Evolutionary conservation across 2,113 vertebrate genomes (phyloP).

Genomic region (Arenaria interpres): DNA sequence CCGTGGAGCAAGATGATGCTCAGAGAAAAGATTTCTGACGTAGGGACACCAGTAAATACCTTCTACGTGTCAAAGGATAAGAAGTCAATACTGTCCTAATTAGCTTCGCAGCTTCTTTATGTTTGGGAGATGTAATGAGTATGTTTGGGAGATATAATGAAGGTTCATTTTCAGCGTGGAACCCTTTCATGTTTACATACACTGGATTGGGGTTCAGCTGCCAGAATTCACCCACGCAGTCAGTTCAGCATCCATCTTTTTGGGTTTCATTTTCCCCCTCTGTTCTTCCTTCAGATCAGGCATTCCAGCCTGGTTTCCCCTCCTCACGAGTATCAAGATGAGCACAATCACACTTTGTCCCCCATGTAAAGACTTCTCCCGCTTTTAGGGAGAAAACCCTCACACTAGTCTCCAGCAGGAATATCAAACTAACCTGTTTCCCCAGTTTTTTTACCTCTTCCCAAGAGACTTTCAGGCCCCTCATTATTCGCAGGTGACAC

Average conservation of each 20-base stretch:
- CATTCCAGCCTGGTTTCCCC: background rate
- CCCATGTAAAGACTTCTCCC: background rate
- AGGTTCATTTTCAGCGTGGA: background rate
- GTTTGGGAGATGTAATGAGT: background rate
- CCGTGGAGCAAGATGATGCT: background rate
- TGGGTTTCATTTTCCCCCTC: background rate
- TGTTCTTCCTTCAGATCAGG: background rate
- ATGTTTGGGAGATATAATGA: background rate
- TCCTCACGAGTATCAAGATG: background rate
- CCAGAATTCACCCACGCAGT: background rate
- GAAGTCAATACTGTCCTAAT: constrained; percentile 1
- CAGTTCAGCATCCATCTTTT: background rate
- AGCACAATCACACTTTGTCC: background rate
- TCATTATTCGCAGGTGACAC: background rate
- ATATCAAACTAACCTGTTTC: background rate
- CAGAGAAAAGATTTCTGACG: background rate
- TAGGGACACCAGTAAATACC: background rate
- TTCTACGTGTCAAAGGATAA: background rate
- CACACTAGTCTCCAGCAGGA: background rate
- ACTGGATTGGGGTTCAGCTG: background rate
- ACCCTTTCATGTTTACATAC: background rate
- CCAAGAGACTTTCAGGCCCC: background rate
- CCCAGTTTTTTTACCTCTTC: background rate
- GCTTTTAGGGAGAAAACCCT: background rate
- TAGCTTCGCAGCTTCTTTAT: background rate